These are phyloP conservation scores for Falco novaeseelandiae DNA, from an alignment of 2,797 vertebrate genomes.

Conservation along the genomic window DNA sequence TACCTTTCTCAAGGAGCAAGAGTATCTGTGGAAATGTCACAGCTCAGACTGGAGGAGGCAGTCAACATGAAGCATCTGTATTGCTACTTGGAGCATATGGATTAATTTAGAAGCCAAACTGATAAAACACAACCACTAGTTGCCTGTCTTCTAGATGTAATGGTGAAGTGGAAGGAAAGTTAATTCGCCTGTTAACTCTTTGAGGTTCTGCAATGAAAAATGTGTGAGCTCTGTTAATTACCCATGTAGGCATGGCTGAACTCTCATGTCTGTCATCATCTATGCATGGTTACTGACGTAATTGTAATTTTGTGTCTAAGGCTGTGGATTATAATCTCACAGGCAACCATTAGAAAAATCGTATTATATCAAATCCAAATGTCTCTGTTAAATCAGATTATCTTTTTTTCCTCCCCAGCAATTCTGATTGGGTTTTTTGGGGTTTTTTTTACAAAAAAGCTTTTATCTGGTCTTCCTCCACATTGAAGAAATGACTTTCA, in stretches of 20 bases:
- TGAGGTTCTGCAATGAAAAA: background rate
- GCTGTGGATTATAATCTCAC: background rate
- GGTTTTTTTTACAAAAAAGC: background rate
- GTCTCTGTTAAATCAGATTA: background rate
- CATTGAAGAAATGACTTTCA: background rate
- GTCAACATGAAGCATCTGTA: background rate
- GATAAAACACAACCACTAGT: background rate
- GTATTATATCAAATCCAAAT: background rate
- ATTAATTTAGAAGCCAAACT: background rate
- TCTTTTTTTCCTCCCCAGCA: background rate
- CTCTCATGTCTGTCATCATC: background rate
- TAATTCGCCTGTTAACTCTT: background rate
- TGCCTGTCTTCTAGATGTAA: background rate
- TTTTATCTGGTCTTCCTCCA: background rate
- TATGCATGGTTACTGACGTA: background rate
- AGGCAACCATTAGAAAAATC: background rate
- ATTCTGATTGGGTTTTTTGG: no score
- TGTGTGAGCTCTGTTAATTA: background rate
- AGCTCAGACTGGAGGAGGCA: constrained; percentile 4
- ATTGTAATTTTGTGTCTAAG: background rate
- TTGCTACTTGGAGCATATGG: background rate
- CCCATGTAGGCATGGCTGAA: background rate
- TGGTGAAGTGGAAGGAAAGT: background rate
- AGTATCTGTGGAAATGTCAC: background rate
- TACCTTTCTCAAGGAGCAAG: background rate